Conservation (phyloP, 2,113 vertebrate genomes). For the Geococcyx californianus region DNA sequence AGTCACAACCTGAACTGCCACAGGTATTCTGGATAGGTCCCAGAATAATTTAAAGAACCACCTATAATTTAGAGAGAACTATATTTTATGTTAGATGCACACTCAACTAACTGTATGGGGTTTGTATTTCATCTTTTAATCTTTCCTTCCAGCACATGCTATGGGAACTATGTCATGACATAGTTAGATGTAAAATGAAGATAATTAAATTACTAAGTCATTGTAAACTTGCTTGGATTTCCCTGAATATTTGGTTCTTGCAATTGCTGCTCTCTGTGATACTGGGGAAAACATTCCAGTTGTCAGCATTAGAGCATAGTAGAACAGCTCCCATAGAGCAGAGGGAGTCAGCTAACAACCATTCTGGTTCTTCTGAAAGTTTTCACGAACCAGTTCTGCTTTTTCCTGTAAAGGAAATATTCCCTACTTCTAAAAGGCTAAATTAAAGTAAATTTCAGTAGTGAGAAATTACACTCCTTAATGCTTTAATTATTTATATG, state of each 20-base stretch:
- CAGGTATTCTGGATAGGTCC: background rate
- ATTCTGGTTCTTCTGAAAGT: background rate
- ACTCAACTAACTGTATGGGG: background rate
- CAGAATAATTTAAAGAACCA: background rate
- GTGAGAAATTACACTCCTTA: background rate
- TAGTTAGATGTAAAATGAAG: background rate
- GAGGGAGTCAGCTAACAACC: background rate
- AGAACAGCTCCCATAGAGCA: background rate
- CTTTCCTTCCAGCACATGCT: background rate
- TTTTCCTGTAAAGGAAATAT: background rate
- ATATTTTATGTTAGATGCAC: background rate
- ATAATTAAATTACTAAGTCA: background rate
- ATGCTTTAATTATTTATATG: background rate
- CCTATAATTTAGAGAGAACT: background rate
- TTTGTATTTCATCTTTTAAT: background rate
- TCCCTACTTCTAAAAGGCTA: background rate
- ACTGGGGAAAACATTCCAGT: background rate
- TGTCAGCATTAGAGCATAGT: background rate
- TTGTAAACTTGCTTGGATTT: background rate
- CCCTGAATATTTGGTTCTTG: background rate
- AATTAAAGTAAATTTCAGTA: background rate
- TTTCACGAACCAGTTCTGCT: background rate
- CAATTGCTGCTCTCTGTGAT: background rate
- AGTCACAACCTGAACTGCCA: background rate
- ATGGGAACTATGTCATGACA: background rate